Conservation (phyloP, 2,888 invertebrate species). For the Willowsia nigromaculata region DNA sequence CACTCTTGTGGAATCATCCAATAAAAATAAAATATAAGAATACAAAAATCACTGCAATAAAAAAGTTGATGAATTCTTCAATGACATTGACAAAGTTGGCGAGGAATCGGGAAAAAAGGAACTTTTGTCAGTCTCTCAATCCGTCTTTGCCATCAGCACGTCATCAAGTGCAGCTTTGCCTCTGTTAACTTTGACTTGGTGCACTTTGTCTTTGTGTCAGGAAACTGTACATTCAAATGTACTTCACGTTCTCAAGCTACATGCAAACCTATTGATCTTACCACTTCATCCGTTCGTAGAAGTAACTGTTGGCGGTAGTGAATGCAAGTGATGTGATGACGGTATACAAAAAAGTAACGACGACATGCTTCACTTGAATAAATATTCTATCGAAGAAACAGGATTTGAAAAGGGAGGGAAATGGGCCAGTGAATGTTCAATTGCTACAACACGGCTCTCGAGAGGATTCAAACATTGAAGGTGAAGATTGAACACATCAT, state of each 20-base stretch:
- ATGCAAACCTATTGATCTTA: constrained; percentile 24
- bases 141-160: constrained; percentile 68
- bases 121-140: constrained; percentile 60
- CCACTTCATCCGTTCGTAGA: background rate
- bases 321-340: constrained; percentile 15
- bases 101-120: constrained; percentile 35
- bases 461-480: constrained; percentile 37
- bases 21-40: background rate
- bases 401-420: constrained; percentile 53
- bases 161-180: constrained; percentile 62
- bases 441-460: constrained; percentile 42
- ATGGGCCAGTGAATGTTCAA: constrained; percentile 51
- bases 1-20: background rate
- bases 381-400: constrained; percentile 17
- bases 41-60: constrained; percentile 43
- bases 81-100: constrained; percentile 66
- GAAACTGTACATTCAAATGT: constrained; percentile 26
- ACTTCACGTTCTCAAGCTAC: constrained; percentile 18
- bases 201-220: constrained; percentile 41
- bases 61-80: constrained; percentile 68
- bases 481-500: constrained; percentile 59
- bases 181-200: constrained; percentile 40
- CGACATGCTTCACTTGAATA: constrained; percentile 13
- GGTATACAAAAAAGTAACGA: constrained; percentile 13
- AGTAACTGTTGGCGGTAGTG: background rate